Base-by-base conservation (phyloP, 2,113 vertebrate species). In the Guaruba guarouba region DNA sequence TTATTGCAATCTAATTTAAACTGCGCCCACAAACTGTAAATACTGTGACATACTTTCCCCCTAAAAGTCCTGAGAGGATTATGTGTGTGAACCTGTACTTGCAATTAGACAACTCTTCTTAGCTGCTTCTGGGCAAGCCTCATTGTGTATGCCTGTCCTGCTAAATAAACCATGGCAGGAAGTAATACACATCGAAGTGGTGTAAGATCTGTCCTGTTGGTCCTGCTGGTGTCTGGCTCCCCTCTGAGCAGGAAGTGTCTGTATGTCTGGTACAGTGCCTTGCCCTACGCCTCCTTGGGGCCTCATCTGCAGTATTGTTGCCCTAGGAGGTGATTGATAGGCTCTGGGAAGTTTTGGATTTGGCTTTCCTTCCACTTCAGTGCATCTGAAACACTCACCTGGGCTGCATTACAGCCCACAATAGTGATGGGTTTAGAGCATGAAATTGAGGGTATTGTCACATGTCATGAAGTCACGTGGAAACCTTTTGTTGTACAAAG, bases 271-370 rank as follows among this genome's bases (percentile, higher is more conserved):
- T 23, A 7, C 6, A 13, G 28, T 2, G 28, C 22, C 69, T 57
- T n/a, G 44, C 13, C n/a, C 54, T 70, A 51, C 4, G 1, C 33
- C 19, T 76, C 31, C 49, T 3, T 1, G 0, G 12, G 19, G 4
- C 22, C 31, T 48, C 35, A 13, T 13, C 35, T 84, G 69, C 82
- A 24, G 10, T 48, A 23, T 28, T 63, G 23, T 29, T 29, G 41
- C 22, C 9, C 22, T 33, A 46, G 7, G 17, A 82, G 20, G 23
- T 29, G 49, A 29, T 5, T 59, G 9, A 3, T 46, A 29, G 9
- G 1, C 46, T 67, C 73, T 16, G 6, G 9, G 24, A 14, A 14
- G 20, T 4, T 24, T 28, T 27, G 17, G 24, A 16, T 63, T 80
- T 68, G 24, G 16, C 4, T 2, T 68, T 74, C 70, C 23, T 46